Evolutionary conservation across 37 sponge, comb jelly and placozoan genomes (phyloP).

Genomic region (Halisarca cf. caerulea): DNA sequence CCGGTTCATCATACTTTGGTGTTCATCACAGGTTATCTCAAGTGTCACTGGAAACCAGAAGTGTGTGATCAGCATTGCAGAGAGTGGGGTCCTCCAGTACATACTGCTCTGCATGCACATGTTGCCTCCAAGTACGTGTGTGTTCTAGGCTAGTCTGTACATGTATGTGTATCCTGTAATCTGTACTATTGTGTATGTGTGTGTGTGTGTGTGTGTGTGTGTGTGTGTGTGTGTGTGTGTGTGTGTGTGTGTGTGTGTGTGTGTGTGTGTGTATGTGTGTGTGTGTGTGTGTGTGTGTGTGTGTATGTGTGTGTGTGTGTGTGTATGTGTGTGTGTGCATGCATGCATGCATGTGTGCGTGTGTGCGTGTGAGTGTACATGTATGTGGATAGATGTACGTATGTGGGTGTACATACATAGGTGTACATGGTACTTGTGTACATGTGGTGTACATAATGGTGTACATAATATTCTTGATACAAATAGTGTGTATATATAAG

Average conservation of each 20-base stretch:
- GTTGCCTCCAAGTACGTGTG: constrained; percentile 74
- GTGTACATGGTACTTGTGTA: no score
- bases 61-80: constrained; percentile 95
- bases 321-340: constrained; percentile 38
- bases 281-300: no score
- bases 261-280: no score
- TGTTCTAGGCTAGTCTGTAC: constrained; percentile 23
- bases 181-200: neutral
- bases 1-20: no score
- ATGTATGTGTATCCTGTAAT: neutral
- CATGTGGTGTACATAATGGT: no score
- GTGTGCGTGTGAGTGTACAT: constrained; percentile 34
- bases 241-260: no score
- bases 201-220: no score
- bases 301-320: constrained; percentile 43
- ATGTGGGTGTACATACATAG: no score
- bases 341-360: constrained; percentile 33
- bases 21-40: constrained; percentile 71
- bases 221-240: no score
- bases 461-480: no score
- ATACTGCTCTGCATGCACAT: constrained; percentile 76
- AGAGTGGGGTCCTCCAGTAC: constrained; percentile 85
- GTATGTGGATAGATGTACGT: no score
- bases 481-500: no score
- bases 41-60: constrained; percentile 92